Percentiles rank a stretch among this genome's conserved stretches.
phyloP scores from a whole-genome alignment of 2,113 vertebrate genomes.

The Engraulis encrasicolus region DNA sequence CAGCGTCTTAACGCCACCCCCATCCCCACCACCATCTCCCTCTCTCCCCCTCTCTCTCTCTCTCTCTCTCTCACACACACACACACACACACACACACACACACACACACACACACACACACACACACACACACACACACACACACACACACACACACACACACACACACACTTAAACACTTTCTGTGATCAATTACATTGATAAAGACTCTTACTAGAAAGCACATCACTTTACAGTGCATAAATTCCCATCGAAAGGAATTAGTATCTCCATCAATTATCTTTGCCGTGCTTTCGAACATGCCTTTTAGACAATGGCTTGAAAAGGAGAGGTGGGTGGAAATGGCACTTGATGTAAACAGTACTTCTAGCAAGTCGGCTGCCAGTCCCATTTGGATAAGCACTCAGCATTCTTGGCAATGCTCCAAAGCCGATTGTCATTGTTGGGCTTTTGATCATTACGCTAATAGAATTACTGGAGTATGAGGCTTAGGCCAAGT shows the following conservation, averaged over 20 bases:
- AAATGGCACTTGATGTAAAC: neutral
- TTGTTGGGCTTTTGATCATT: conserved; percentile 85
- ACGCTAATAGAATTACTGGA: conserved; percentile 84
- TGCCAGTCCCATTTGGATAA: conserved; percentile 58
- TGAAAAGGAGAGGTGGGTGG: neutral
- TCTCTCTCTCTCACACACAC: neutral
- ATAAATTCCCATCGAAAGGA: neutral
- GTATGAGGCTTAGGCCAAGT: conserved; percentile 84
- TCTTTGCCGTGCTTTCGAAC: neutral
- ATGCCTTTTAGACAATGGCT: neutral
- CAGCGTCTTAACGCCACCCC: conserved; percentile 28
- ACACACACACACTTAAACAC: conserved; percentile 48
- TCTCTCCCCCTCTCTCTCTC: neutral
- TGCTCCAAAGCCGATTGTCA: conserved; percentile 80
- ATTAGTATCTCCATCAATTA: neutral
- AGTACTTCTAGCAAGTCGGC: neutral
- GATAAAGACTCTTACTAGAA: neutral
- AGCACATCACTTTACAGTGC: neutral
- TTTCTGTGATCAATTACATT: conserved; percentile 47
- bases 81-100: neutral
- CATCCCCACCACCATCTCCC: neutral
- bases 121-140: conserved; percentile 14
- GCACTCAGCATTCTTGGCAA: conserved; percentile 91
- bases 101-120: neutral
- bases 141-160: neutral